These are phyloP conservation scores for Laothoe populi DNA, from an alignment of 2,888 invertebrate species.

Conservation along the genomic window DNA sequence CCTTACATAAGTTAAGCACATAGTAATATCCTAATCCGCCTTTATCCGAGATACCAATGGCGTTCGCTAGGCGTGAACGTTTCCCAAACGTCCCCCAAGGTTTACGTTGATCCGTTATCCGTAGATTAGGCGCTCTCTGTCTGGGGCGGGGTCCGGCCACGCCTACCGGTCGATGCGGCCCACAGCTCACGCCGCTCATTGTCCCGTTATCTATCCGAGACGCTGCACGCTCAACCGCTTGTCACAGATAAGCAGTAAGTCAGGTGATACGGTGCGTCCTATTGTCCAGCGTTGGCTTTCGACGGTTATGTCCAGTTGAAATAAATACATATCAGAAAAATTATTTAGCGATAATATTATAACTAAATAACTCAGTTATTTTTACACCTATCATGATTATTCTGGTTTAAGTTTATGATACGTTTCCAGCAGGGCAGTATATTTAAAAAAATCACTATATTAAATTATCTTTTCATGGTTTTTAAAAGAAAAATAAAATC, in stretches of 20 bases:
- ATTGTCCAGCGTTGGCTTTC: constrained; percentile 2
- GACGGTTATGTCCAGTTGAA: neutral
- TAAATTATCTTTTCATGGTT: no score
- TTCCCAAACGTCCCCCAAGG: constrained; percentile 76
- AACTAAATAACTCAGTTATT: no score
- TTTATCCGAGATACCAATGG: constrained; percentile 78
- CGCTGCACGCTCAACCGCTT: constrained; percentile 75
- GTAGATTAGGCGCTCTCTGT: constrained; percentile 78
- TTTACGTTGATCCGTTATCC: constrained; percentile 82
- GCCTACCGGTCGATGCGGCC: constrained; percentile 81
- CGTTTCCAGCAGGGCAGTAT: no score
- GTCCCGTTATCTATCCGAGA: constrained; percentile 80
- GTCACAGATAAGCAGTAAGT: constrained; percentile 70
- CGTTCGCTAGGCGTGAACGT: constrained; percentile 72
- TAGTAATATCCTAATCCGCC: constrained; percentile 81
- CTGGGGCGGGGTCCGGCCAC: constrained; percentile 78
- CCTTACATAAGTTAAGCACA: constrained; percentile 44
- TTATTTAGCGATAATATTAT: no score
- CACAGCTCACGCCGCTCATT: constrained; percentile 63
- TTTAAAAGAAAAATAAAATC: no score
- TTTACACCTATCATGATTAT: no score
- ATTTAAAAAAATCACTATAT: no score
- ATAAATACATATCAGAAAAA: no score
- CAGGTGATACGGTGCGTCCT: constrained; percentile 48
- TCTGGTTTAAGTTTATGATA: no score